These are phyloP conservation scores for Vidua chalybeata DNA, from an alignment of 2,113 vertebrate species.

Conservation along the genomic window DNA sequence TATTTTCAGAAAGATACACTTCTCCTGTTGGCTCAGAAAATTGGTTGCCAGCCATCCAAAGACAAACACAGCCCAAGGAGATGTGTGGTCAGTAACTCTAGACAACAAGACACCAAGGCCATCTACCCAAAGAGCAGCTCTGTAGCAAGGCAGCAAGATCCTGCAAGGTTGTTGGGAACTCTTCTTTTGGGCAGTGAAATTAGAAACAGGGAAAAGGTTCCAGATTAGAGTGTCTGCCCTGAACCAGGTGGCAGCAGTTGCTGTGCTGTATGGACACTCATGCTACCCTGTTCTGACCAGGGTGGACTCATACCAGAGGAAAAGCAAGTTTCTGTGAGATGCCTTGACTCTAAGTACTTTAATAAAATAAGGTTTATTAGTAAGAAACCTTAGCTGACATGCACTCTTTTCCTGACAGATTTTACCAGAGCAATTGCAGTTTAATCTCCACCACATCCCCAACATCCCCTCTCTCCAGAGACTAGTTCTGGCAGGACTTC, in stretches of 20 bases:
- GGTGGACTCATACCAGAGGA: background rate
- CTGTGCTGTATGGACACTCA: background rate
- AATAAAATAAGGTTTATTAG: background rate
- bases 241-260: background rate
- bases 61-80: background rate
- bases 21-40: background rate
- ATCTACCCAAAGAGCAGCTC: background rate
- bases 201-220: background rate
- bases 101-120: background rate
- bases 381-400: background rate
- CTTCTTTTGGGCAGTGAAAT: background rate
- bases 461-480: background rate
- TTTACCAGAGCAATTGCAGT: background rate
- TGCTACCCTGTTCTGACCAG: background rate
- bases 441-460: background rate
- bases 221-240: fast-evolving
- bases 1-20: background rate
- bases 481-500: background rate
- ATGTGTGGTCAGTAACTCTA: background rate
- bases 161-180: background rate
- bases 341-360: background rate
- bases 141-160: fast-evolving
- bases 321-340: background rate
- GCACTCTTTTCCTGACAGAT: background rate
- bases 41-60: fast-evolving